Base-by-base conservation (phyloP, 2,888 invertebrate genomes). In the Apamea crenata region DNA sequence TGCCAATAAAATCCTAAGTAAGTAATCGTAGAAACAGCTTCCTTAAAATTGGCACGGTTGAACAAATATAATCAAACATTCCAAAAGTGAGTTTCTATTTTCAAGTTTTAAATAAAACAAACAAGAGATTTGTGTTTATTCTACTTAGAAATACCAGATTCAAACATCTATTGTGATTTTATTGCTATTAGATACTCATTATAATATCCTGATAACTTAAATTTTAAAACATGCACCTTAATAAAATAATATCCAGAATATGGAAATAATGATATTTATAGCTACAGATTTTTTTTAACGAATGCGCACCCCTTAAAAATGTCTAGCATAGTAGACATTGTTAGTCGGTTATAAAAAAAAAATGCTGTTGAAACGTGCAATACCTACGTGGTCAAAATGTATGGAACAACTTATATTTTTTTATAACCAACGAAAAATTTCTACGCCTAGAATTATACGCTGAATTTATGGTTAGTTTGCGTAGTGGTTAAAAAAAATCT, bases 1-100 rank as follows among this genome's bases (percentile, higher is more conserved):
- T 82, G 67, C 61, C 67, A 80, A 68, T 68, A 63, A 77, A 80
- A 68, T 80, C 44, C 21, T 68, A 82, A 67, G 25, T 68, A 82
- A 67, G 25, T 83, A 29, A 68, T 82, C 29, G 77, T 29, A 32
- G 29, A 68, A 69, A 29, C 44, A 47, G n/a, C 32, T 76, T 53
- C 61, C 44, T 36, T 44, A 21, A 44, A 36, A 76, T 66, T 61
- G 82, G 59, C 76, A 61, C 75, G 21, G 59, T 40, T 32, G 25
- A 72, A 65, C 36, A 81, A 71, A 79, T 65, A 79, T 5, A 56
- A 65, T 47, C n/a, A 53, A 70, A 70, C 72, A 56, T 71, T 47
- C 44, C 25, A 71, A 56, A 56, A 56, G n/a, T 2, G 36, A 50
- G 47, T 80, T 53, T 83, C 68, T 47, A 82, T 75, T 80, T 75